These are phyloP conservation scores for Scartelaos histophorus DNA, from an alignment of 2,113 vertebrate species.

Conservation along the genomic window DNA sequence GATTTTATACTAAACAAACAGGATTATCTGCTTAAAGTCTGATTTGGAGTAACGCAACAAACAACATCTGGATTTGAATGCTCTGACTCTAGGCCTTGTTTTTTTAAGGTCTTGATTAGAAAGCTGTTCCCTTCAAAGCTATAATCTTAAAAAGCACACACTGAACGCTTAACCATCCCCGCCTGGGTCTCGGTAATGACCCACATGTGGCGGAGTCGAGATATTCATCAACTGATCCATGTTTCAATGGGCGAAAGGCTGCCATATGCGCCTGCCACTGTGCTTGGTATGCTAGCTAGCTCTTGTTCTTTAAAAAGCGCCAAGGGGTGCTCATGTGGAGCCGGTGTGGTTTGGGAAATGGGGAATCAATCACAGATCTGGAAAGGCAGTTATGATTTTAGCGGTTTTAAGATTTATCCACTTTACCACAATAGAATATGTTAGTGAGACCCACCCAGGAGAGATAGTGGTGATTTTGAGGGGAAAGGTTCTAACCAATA, in stretches of 20 bases:
- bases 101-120: slow-evolving; percentile 70
- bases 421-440: not conserved
- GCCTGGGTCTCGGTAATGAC: slow-evolving; percentile 68
- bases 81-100: slow-evolving; percentile 49
- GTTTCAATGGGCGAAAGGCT: slow-evolving; percentile 43
- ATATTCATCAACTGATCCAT: slow-evolving; percentile 36
- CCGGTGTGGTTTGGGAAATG: slow-evolving; percentile 31
- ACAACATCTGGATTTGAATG: slow-evolving; percentile 66
- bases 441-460: not conserved
- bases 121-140: slow-evolving; percentile 58
- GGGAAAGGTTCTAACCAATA: not conserved
- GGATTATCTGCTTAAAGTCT: slow-evolving; percentile 21
- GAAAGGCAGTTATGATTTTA: slow-evolving; percentile 11
- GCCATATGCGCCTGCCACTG: slow-evolving; percentile 60
- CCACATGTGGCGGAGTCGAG: slow-evolving; percentile 69
- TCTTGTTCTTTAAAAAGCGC: slow-evolving; percentile 32
- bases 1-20: slow-evolving; percentile 36
- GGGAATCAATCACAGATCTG: slow-evolving; percentile 29
- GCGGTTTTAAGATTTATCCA: slow-evolving; percentile 4
- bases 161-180: slow-evolving; percentile 66
- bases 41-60: slow-evolving; percentile 34
- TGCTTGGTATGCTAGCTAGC: slow-evolving; percentile 46
- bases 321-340: slow-evolving; percentile 32
- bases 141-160: slow-evolving; percentile 57
- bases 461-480: not conserved